Evolutionary conservation across 2,888 invertebrate genomes (phyloP), one percentile per base, ranked within the genome.

Genomic region (Phanerotoma sp.): DNA sequence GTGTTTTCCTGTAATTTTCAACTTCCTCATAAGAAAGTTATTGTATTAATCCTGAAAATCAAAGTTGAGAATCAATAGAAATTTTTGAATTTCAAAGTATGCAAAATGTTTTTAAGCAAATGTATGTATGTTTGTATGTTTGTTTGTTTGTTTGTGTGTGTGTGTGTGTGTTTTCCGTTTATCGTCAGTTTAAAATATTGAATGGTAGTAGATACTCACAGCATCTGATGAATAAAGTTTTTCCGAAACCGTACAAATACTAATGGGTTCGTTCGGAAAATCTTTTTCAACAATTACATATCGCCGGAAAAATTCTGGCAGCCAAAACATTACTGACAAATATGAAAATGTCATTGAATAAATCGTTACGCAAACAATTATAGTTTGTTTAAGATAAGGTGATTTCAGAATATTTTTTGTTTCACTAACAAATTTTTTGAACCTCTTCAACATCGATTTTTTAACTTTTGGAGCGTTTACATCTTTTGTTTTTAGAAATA

Each of bases 381-480:
- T 37, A 2, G 54, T 54, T 20, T 25, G 48, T 28, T 54, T 54
- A 10, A 54, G 15, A 35, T 54, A 37, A n/a, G 54, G 54, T 18
- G 48, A 42, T 20, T 13, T 42, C 11, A 54, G 13, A 6, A 54
- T 22, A 15, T 54, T 44, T 11, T 41, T 25, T n/a, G 48, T 48
- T 48, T 49, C 44, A 15, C 15, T 25, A 9, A 18, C 5, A 37
- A 42, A 54, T n/a, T 49, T 40, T 15, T n/a, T 11, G 16, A 54
- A 11, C 28, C 33, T 48, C 30, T 44, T 15, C 15, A 32, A 48
- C n/a, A 37, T 44, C 33, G 30, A 51, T 3, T 25, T 32, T 22
- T 22, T 86, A 16, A 21, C 58, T 45, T 5, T 35, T 18, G 11
- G 3, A n/a, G n/a, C 5, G 9, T 18, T 41, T 16, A 10, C 9